A percentile compares a stretch with the other conserved stretches of the same genome.
These are phyloP conservation scores for Oryzias javanicus DNA, from an alignment of 2,113 vertebrate species.

Conservation along the genomic window DNA sequence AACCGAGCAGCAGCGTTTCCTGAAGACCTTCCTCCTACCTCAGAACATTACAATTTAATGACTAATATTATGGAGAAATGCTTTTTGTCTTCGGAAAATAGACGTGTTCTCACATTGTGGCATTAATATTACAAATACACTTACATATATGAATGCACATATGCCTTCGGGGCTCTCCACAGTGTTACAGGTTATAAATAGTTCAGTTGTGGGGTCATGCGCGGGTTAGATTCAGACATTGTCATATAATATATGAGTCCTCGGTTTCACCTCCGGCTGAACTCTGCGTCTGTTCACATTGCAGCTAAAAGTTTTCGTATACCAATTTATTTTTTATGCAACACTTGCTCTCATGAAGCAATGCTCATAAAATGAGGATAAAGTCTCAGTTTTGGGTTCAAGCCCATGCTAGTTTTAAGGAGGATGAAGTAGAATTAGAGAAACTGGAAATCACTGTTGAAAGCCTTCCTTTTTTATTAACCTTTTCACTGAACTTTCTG, in stretches of 20 bases:
- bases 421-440: neutral
- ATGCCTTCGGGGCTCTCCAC: slow-evolving; percentile 4
- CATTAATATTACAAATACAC: slow-evolving; percentile 20
- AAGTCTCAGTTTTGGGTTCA: neutral
- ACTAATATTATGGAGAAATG: neutral
- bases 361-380: neutral
- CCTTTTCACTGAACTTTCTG: neutral
- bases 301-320: slow-evolving; percentile 1
- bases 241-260: slow-evolving; percentile 12
- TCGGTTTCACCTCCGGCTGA: slow-evolving; percentile 23
- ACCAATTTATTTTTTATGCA: slow-evolving; percentile 4
- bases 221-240: slow-evolving; percentile 1
- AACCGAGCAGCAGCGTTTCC: neutral
- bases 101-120: neutral
- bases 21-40: neutral
- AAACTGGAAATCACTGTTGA: neutral
- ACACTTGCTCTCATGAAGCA: neutral
- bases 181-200: slow-evolving; percentile 7
- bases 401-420: neutral
- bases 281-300: slow-evolving; percentile 1
- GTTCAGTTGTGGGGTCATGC: slow-evolving; percentile 8
- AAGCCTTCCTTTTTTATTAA: neutral
- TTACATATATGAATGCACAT: neutral
- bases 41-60: slow-evolving; percentile 10
- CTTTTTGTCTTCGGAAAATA: neutral